A percentile compares a stretch with the other conserved stretches of the same genome.
Evolutionary conservation across 2,113 vertebrate genomes (phyloP).

Genomic region (Lycaon pictus): DNA sequence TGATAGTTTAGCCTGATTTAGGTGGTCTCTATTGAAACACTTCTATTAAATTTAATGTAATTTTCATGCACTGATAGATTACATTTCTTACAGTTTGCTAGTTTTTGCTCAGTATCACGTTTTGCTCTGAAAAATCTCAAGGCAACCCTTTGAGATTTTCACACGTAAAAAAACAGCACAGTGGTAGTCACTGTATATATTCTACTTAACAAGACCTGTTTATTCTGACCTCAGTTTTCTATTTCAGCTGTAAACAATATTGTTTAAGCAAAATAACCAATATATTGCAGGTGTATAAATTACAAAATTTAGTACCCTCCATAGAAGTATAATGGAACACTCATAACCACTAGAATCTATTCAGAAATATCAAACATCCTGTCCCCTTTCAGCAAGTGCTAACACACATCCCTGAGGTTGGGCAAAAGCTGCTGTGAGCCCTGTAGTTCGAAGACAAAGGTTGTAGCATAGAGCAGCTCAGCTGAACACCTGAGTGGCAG

Average conservation of each 20-base stretch:
- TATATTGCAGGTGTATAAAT: neutral
- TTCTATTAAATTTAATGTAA: neutral
- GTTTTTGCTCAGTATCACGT: slow-evolving; percentile 43
- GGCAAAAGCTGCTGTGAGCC: neutral
- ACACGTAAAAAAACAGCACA: neutral
- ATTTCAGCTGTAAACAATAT: slow-evolving; percentile 37
- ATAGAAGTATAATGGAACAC: neutral
- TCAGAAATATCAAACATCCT: neutral
- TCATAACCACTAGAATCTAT: neutral
- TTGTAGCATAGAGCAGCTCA: neutral
- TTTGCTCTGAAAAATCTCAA: slow-evolving; percentile 56
- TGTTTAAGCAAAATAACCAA: slow-evolving; percentile 55
- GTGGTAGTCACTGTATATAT: neutral
- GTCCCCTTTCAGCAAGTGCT: neutral
- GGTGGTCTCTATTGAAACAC: neutral
- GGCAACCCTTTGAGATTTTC: neutral
- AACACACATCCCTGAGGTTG: neutral
- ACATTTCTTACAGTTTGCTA: neutral
- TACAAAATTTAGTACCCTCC: neutral
- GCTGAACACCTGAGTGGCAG: neutral
- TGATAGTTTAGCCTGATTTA: slow-evolving; percentile 15
- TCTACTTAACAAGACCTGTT: slow-evolving; percentile 14
- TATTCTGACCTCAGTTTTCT: slow-evolving; percentile 14
- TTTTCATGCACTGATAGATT: neutral
- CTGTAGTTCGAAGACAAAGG: neutral